These are phyloP conservation scores for Dendrolimus kikuchii DNA, from an alignment of 1,140 invertebrate genomes.

Conservation along the genomic window DNA sequence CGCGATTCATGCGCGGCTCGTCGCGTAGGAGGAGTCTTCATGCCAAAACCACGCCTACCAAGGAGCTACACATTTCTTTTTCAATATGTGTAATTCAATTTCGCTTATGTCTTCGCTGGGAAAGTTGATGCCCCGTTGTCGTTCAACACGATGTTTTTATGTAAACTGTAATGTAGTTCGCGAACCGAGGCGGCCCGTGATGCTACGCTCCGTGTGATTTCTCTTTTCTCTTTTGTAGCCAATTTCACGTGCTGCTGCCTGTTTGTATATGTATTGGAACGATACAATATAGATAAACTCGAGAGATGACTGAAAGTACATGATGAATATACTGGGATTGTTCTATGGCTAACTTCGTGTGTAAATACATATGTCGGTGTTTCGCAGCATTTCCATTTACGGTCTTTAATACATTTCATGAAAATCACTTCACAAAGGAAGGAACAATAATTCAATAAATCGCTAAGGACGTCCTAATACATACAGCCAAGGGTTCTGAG, in stretches of 20 bases:
- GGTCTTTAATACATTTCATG: too few species aligned
- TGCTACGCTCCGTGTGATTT: conserved; percentile 52
- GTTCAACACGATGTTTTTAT: conserved; percentile 71
- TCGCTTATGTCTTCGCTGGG: conserved; percentile 71
- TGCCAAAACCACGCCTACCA: conserved; percentile 63
- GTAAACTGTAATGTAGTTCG: conserved; percentile 70
- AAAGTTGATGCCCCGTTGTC: conserved; percentile 70
- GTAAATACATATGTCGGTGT: too few species aligned
- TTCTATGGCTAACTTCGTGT: not conserved
- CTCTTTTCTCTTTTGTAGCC: conserved; percentile 41
- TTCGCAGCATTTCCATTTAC: too few species aligned
- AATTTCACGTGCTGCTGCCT: conserved; percentile 58
- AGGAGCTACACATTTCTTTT: conserved; percentile 71
- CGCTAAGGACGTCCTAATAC: too few species aligned
- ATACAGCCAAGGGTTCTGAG: too few species aligned
- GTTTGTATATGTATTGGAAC: conserved; percentile 44
- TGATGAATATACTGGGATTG: not conserved
- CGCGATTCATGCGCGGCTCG: conserved; percentile 52
- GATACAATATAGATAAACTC: conserved; percentile 31
- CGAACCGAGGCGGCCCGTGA: conserved; percentile 53
- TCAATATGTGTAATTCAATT: conserved; percentile 73
- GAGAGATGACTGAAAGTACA: conserved; percentile 1
- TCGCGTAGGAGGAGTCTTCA: conserved; percentile 57
- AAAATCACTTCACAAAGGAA: too few species aligned
- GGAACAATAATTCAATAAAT: too few species aligned